A percentile compares a stretch with the other conserved stretches of the same genome.
Conservation (phyloP, 1,140 invertebrate species). For the Drusus annulatus region DNA sequence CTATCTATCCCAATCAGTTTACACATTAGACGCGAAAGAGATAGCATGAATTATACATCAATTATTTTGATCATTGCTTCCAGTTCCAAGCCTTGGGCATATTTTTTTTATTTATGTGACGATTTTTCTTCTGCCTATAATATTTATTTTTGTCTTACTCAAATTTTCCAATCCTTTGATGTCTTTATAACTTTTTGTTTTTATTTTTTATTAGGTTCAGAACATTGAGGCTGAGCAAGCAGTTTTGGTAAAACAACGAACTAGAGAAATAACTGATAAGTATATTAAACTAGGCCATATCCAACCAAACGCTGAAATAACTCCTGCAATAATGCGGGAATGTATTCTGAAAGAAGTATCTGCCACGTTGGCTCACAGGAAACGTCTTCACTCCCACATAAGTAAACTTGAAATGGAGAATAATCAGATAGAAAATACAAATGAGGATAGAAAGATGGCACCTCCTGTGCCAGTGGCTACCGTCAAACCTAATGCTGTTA, state of each 20-base stretch:
- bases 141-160: too few species aligned
- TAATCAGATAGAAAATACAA: slow-evolving; percentile 79
- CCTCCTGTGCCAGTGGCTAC: slow-evolving; percentile 69
- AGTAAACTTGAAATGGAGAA: slow-evolving; percentile 83
- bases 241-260: slow-evolving; percentile 76
- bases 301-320: slow-evolving; percentile 71
- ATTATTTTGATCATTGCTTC: too few species aligned
- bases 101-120: too few species aligned
- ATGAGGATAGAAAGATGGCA: slow-evolving; percentile 76
- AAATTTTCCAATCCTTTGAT: too few species aligned
- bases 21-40: too few species aligned
- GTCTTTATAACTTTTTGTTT: neutral
- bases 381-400: slow-evolving; percentile 85
- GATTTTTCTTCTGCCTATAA: too few species aligned
- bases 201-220: slow-evolving; percentile 63
- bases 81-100: too few species aligned
- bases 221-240: slow-evolving; percentile 81
- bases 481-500: slow-evolving; percentile 67
- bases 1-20: too few species aligned
- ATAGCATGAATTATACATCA: too few species aligned
- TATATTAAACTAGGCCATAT: slow-evolving; percentile 72
- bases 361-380: slow-evolving; percentile 84
- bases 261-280: slow-evolving; percentile 80
- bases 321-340: slow-evolving; percentile 81
- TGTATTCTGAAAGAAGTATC: slow-evolving; percentile 89